Evolutionary conservation across 2,113 vertebrate species (phyloP).

Genomic region (Takifugu flavidus): DNA sequence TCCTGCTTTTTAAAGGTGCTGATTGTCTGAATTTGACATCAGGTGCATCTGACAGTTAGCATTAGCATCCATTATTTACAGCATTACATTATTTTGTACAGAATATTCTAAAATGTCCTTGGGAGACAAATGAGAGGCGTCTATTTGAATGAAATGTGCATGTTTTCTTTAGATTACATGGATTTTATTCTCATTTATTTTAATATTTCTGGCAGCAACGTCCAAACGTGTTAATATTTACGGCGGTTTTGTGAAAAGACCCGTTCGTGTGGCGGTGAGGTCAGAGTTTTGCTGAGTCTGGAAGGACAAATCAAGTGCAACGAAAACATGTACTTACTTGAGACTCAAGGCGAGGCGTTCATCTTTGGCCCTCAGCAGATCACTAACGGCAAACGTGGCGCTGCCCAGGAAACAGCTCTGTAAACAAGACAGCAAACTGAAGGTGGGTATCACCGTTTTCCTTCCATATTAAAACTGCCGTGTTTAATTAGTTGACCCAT

Average conservation of each 20-base stretch:
- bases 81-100: background rate
- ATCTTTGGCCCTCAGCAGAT: slow-evolving; percentile 89
- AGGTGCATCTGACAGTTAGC: background rate
- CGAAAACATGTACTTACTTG: slow-evolving; percentile 75
- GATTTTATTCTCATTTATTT: background rate
- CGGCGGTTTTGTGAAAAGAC: slow-evolving; percentile 17
- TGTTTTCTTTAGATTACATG: background rate
- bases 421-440: background rate
- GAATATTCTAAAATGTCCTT: slow-evolving; percentile 8
- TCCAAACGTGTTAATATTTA: slow-evolving; percentile 25
- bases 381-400: slow-evolving; percentile 86
- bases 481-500: no score
- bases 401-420: slow-evolving; percentile 91
- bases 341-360: slow-evolving; percentile 86
- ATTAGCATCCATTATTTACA: no score
- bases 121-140: background rate
- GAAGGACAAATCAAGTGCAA: slow-evolving; percentile 9
- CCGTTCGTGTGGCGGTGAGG: slow-evolving; percentile 23
- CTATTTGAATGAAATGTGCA: no score
- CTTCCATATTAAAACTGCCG: background rate
- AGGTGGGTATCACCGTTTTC: background rate
- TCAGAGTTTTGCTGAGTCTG: slow-evolving; percentile 10
- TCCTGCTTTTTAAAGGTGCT: background rate
- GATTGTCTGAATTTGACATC: background rate
- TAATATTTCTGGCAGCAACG: slow-evolving; percentile 11